phyloP scores from a whole-genome alignment of 2,113 vertebrate species.

The Eidolon helvum region DNA sequence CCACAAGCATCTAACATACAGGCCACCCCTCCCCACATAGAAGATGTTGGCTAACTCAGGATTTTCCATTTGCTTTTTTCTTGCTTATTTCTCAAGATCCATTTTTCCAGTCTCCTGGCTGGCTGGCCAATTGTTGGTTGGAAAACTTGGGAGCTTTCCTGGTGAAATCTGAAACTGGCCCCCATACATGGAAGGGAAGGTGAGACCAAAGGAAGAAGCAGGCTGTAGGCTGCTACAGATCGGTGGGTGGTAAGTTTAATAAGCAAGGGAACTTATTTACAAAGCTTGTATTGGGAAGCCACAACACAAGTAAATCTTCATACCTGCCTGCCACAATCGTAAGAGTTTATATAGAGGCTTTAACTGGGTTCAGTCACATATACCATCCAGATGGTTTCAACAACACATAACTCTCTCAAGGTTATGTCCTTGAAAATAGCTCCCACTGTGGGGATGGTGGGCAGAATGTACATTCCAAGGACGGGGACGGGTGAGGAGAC shows the following conservation, averaged over 20 bases:
- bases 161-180: neutral
- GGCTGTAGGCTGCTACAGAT: neutral
- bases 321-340: neutral
- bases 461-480: neutral
- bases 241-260: neutral
- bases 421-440: neutral
- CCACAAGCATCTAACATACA: neutral
- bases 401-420: neutral
- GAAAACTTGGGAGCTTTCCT: neutral
- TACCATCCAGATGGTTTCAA: neutral
- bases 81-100: neutral
- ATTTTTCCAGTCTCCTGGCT: neutral
- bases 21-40: neutral
- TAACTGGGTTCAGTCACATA: neutral
- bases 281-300: neutral
- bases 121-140: neutral
- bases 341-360: neutral
- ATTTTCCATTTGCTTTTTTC: neutral
- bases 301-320: neutral
- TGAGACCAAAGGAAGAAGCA: neutral
- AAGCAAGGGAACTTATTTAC: neutral
- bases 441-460: neutral
- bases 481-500: neutral
- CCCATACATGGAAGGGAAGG: neutral
- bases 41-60: neutral